Evolutionary conservation across 2,113 vertebrate species (phyloP).

Genomic region (Ellobius talpinus): DNA sequence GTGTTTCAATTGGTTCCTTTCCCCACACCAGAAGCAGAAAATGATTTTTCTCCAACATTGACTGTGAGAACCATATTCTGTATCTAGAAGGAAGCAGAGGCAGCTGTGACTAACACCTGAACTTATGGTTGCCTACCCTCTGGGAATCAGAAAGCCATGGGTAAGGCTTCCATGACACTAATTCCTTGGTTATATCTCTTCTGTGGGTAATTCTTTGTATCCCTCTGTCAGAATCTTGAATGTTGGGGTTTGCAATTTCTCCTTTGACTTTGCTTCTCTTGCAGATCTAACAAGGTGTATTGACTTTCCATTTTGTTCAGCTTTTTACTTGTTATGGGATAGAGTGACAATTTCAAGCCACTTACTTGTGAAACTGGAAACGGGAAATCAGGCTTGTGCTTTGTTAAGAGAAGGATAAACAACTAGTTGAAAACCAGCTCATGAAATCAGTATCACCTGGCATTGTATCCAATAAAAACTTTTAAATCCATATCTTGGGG

Average conservation of each 20-base stretch:
- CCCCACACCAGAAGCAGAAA: not conserved
- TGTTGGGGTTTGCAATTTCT: not conserved
- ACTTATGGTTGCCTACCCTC: not conserved
- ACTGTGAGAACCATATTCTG: not conserved
- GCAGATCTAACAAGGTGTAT: not conserved
- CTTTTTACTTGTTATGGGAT: not conserved
- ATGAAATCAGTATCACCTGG: not conserved
- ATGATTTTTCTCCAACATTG: not conserved
- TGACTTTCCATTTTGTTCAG: not conserved
- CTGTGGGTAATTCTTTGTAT: not conserved
- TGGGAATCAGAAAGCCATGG: not conserved
- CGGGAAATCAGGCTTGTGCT: not conserved
- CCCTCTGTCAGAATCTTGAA: not conserved
- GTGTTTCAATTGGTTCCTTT: not conserved
- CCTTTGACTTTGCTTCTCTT: not conserved
- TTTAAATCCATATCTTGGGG: not conserved
- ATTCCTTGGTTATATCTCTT: not conserved
- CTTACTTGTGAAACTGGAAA: not conserved
- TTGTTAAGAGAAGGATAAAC: slow-evolving; percentile 14
- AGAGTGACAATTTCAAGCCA: not conserved
- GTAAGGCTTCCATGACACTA: not conserved
- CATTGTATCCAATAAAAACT: not conserved
- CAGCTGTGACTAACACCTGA: not conserved
- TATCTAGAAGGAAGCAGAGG: not conserved
- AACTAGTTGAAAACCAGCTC: not conserved